These are phyloP conservation scores for Brachystomella parvula DNA, from an alignment of 1,140 invertebrate genomes.

Conservation along the genomic window DNA sequence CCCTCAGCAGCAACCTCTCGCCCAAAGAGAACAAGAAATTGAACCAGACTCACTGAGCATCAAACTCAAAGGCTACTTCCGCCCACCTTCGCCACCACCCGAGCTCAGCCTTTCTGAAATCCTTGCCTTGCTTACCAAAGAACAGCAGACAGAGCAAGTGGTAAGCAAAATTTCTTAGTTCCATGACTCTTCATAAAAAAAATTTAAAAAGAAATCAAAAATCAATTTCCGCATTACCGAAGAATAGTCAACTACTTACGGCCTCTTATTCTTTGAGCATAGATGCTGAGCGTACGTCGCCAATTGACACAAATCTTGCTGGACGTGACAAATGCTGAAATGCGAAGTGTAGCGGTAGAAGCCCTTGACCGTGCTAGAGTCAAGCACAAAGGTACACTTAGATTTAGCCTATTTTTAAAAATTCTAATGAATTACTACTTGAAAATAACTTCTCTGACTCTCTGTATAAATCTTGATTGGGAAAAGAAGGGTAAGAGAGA, in stretches of 20 bases:
- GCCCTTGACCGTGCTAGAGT: conserved; percentile 54
- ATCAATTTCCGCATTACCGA: not conserved
- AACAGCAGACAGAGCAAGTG: conserved; percentile 1
- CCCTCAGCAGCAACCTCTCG: conserved; percentile 19
- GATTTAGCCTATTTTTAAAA: not conserved
- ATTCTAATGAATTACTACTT: not conserved
- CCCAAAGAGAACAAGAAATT: conserved; percentile 27
- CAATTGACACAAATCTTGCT: conserved; percentile 84
- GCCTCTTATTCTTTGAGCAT: conserved; percentile 36
- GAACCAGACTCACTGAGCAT: conserved; percentile 32
- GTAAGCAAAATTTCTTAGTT: no score
- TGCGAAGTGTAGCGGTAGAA: conserved; percentile 68
- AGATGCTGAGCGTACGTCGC: conserved; percentile 81
- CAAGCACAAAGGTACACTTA: conserved; percentile 55
- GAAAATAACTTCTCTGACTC: not conserved
- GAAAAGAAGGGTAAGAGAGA: not conserved
- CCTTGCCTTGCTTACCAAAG: not conserved
- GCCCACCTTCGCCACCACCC: not conserved
- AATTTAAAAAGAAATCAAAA: not conserved
- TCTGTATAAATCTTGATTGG: not conserved
- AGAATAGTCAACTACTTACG: not conserved
- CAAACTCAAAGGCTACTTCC: not conserved
- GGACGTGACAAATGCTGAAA: conserved; percentile 85
- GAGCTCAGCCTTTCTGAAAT: not conserved
- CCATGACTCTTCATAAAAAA: not conserved